Evolutionary conservation across 2,888 invertebrate species (phyloP).

Genomic region (Mallateleia sp.): DNA sequence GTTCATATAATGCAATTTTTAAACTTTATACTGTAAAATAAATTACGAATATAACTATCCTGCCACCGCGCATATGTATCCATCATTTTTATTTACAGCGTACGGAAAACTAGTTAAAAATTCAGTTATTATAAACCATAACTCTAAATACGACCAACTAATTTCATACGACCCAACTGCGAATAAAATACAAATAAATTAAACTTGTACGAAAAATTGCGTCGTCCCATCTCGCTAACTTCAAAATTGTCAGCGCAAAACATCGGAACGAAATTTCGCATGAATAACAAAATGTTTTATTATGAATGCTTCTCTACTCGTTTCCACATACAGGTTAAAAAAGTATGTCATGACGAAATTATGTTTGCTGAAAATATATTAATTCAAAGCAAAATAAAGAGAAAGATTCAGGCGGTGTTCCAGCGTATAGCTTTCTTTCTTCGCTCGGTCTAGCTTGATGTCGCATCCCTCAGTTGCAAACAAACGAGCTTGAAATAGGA

Average conservation of each 20-base stretch:
- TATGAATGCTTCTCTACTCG: conserved; percentile 14
- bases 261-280: conserved; percentile 11
- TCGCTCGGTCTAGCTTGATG: conserved; percentile 21
- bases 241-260: conserved; percentile 14
- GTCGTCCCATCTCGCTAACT: neutral
- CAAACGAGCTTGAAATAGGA: no score
- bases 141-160: neutral
- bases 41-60: no score
- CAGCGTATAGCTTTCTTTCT: conserved; percentile 33
- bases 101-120: conserved; percentile 2
- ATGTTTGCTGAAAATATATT: conserved; percentile 53
- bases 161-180: conserved; percentile 10
- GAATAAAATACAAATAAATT: conserved; percentile 20
- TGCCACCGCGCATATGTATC: neutral
- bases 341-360: conserved; percentile 25
- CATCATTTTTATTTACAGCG: neutral
- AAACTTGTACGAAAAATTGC: no score
- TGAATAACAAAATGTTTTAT: conserved; percentile 20
- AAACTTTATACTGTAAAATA: no score
- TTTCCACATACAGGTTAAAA: conserved; percentile 5
- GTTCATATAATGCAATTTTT: no score
- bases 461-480: no score
- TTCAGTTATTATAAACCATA: conserved; percentile 1
- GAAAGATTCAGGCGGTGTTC: neutral
- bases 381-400: no score